Conservation (phyloP, 2,113 vertebrate genomes). For the Myrmecophaga tridactyla region DNA sequence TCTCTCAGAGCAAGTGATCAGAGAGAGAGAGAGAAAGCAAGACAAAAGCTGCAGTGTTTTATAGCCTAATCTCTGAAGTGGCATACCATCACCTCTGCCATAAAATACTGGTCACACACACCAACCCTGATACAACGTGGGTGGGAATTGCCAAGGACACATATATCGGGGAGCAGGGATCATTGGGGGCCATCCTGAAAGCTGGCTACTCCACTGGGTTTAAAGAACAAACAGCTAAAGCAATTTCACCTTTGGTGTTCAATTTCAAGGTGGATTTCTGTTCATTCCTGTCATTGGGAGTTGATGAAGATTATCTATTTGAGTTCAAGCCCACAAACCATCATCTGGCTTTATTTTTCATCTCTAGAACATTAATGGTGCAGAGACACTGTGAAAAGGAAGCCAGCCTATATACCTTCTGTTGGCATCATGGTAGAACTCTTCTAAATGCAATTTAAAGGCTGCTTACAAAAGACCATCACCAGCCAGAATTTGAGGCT, state of each 20-base stretch:
- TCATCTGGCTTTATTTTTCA: slow-evolving; percentile 3
- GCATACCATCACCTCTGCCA: neutral
- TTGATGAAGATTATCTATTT: slow-evolving; percentile 7
- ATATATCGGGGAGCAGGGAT: neutral
- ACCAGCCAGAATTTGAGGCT: neutral
- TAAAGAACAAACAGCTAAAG: neutral
- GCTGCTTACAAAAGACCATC: neutral
- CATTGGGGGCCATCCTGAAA: neutral
- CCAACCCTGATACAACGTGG: neutral
- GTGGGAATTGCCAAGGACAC: neutral
- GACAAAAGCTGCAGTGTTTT: neutral
- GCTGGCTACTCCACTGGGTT: neutral
- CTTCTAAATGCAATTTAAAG: neutral
- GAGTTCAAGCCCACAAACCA: neutral
- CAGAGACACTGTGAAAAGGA: neutral
- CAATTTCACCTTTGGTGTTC: neutral
- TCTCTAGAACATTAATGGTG: neutral
- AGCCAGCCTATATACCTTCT: neutral
- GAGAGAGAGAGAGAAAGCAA: neutral
- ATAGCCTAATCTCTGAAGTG: neutral
- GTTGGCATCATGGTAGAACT: neutral
- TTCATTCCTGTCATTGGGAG: neutral
- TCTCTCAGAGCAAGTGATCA: neutral
- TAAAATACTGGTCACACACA: neutral
- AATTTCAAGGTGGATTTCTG: neutral